These are phyloP conservation scores for Campylomormyrus tamandua DNA, from an alignment of 2,113 vertebrate genomes.

Conservation along the genomic window DNA sequence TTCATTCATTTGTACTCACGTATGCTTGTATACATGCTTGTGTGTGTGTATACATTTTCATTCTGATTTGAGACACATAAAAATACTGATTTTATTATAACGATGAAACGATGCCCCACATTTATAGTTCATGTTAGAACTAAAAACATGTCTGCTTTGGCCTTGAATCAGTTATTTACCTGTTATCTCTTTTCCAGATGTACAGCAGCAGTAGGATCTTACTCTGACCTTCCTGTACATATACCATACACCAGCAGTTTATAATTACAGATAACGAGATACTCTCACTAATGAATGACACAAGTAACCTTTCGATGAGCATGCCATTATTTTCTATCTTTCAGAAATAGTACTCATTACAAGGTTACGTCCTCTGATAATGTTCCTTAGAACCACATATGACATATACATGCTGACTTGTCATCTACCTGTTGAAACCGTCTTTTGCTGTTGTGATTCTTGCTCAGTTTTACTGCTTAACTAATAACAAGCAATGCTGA, in stretches of 20 bases:
- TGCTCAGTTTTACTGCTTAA: not conserved
- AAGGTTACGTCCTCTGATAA: not conserved
- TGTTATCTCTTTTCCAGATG: not conserved
- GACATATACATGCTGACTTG: not conserved
- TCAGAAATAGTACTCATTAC: not conserved
- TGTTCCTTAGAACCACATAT: not conserved
- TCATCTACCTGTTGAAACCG: not conserved
- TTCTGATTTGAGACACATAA: not conserved
- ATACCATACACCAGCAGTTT: not conserved
- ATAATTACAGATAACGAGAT: not conserved
- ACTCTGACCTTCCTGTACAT: not conserved
- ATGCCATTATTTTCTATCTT: not conserved
- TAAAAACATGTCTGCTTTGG: not conserved
- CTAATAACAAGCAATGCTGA: not conserved
- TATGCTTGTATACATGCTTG: not conserved
- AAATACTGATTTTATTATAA: not conserved
- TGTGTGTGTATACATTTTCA: not conserved
- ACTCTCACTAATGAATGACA: not conserved
- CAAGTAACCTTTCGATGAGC: not conserved
- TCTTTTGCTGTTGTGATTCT: not conserved
- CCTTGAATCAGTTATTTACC: not conserved
- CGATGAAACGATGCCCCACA: not conserved
- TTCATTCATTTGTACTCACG: not conserved
- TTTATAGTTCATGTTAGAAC: not conserved
- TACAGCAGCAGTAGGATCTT: not conserved